A percentile compares a stretch with the other conserved stretches of the same genome.
phyloP scores from a whole-genome alignment of 1,140 invertebrate species.

The Alviniconcha marisindica region DNA sequence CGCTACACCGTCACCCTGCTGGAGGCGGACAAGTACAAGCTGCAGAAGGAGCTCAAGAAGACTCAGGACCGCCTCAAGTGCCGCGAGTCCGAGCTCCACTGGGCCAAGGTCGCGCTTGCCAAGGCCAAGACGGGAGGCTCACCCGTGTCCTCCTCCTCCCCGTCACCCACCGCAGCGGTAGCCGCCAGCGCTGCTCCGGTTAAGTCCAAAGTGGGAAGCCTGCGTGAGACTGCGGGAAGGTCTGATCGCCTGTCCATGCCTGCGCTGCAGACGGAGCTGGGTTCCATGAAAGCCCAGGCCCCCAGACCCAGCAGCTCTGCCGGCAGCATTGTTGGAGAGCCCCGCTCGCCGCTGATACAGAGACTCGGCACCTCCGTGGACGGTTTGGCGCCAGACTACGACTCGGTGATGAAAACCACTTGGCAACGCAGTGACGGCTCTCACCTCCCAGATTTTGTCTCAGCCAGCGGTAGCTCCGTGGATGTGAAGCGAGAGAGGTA shows the following conservation, averaged over 20 bases:
- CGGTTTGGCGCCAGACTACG: neutral
- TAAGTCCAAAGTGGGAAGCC: neutral
- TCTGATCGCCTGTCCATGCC: neutral
- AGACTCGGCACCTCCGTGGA: neutral
- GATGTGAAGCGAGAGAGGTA: conserved; percentile 23
- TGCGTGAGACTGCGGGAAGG: neutral
- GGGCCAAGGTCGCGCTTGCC: conserved; percentile 29
- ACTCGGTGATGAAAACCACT: neutral
- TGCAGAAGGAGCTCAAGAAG: conserved; percentile 38
- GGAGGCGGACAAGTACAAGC: conserved; percentile 39
- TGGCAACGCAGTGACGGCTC: neutral
- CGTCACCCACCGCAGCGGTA: neutral
- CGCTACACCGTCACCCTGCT: conserved; percentile 37
- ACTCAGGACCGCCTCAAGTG: conserved; percentile 20
- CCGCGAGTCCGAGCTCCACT: conserved; percentile 31
- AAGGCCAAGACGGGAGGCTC: neutral
- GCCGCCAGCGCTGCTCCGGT: neutral
- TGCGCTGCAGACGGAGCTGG: neutral
- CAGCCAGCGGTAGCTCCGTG: neutral
- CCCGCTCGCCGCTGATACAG: neutral
- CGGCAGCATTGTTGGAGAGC: neutral
- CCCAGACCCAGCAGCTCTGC: neutral
- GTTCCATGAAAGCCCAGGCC: neutral
- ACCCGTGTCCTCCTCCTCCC: neutral
- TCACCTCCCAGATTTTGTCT: neutral